phyloP scores from a whole-genome alignment of 2,797 vertebrate species.

The Pangasius macronema region DNA sequence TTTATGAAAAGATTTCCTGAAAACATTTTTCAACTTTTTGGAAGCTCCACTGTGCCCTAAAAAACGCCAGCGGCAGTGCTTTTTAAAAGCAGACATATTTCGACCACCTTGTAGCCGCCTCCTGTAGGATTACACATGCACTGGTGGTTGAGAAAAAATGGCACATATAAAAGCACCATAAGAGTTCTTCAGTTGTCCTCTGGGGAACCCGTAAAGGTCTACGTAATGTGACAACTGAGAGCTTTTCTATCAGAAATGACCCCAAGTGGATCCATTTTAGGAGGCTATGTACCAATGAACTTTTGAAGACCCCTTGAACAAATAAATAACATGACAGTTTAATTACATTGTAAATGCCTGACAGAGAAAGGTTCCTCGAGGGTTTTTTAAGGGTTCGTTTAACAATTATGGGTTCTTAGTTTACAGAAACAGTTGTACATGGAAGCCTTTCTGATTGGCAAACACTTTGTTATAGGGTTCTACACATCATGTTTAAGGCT shows the following conservation, averaged over 20 bases:
- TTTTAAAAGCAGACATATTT: conserved; percentile 6
- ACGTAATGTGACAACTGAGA: background rate
- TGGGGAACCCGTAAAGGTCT: background rate
- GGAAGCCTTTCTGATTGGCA: background rate
- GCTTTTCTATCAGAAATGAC: background rate
- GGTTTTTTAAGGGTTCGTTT: background rate
- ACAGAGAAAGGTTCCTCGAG: background rate
- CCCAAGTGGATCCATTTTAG: background rate
- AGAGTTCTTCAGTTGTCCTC: background rate
- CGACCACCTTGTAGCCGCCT: background rate
- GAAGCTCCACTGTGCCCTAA: background rate
- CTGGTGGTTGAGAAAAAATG: background rate
- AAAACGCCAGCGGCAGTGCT: background rate
- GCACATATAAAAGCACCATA: background rate
- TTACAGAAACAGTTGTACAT: too few relatives aligned
- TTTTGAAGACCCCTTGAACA: background rate
- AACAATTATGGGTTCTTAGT: background rate
- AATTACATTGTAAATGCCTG: background rate
- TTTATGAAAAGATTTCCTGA: background rate
- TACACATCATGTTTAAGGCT: background rate
- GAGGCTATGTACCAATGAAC: background rate
- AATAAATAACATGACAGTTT: background rate
- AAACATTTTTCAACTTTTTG: background rate
- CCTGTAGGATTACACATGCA: background rate
- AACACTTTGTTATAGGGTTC: background rate